Percentiles rank a stretch among this genome's conserved stretches.
Evolutionary conservation across 2,113 vertebrate species (phyloP).

Genomic region (Irena cyanogastra): DNA sequence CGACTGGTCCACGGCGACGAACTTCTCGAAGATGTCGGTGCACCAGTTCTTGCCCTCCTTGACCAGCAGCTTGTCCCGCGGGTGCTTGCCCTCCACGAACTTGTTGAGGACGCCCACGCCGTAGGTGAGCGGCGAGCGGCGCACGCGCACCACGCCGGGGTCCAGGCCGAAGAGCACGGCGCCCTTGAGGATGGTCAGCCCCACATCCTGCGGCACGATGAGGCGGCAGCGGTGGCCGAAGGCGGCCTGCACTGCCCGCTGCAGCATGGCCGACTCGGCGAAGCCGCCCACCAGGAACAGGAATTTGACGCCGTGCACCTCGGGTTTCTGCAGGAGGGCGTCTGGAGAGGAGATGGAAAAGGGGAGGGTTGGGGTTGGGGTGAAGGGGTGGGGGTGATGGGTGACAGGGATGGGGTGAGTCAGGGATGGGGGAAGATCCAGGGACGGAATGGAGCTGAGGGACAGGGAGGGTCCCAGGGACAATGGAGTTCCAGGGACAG

Average conservation of each 20-base stretch:
- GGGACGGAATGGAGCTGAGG: no score
- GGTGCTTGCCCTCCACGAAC: constrained; percentile 89
- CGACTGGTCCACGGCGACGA: constrained; percentile 89
- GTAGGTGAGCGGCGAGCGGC: constrained; percentile 89
- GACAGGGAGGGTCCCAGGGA: not conserved
- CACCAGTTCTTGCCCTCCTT: constrained; percentile 95
- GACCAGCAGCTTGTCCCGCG: constrained; percentile 86
- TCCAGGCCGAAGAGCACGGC: constrained; percentile 94
- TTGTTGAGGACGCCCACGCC: constrained; percentile 92
- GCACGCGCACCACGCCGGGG: constrained; percentile 88
- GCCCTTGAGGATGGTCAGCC: constrained; percentile 92
- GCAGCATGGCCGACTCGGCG: constrained; percentile 89
- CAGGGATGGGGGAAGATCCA: not conserved
- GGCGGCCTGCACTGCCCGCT: constrained; percentile 80
- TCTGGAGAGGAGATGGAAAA: constrained; percentile 49
- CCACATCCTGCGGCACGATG: constrained; percentile 91
- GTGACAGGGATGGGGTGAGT: not conserved
- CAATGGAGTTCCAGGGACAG: no score
- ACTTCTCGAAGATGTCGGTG: constrained; percentile 94
- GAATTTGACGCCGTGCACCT: constrained; percentile 86
- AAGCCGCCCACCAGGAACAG: constrained; percentile 96
- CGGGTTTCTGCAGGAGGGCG: constrained; percentile 80
- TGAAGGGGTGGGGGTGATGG: not conserved
- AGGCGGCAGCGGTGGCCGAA: constrained; percentile 82
- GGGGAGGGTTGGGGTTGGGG: not conserved